A percentile compares a stretch with the other conserved stretches of the same genome.
Evolutionary conservation across 2,113 vertebrate genomes (phyloP).

Genomic region (Periophthalmodon schlosseri): DNA sequence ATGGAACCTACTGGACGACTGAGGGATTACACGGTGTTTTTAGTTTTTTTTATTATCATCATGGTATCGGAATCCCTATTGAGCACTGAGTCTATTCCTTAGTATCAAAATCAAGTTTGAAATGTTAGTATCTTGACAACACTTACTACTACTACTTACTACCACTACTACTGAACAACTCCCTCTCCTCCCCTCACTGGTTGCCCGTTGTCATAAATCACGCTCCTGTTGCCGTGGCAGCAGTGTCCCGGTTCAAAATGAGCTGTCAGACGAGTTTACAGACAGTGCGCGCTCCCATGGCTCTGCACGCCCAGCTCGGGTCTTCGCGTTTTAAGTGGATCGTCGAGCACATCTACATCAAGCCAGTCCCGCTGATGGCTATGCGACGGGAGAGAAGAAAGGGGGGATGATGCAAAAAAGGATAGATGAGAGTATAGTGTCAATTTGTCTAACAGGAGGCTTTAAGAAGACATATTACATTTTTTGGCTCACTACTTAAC

Average conservation of each 20-base stretch:
- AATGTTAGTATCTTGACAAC: too few relatives aligned
- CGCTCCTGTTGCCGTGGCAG: not conserved
- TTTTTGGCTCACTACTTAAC: too few relatives aligned
- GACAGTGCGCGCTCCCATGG: not conserved
- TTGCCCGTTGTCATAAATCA: slow-evolving; percentile 2
- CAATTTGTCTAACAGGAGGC: not conserved
- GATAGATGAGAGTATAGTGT: not conserved
- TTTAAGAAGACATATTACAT: not conserved
- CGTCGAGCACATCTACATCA: slow-evolving; percentile 4
- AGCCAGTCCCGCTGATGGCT: not conserved
- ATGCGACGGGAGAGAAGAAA: too few relatives aligned
- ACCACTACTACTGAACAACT: not conserved
- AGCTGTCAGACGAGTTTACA: slow-evolving; percentile 15
- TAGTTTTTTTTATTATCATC: too few relatives aligned
- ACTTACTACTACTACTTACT: not conserved
- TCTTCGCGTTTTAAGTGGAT: not conserved
- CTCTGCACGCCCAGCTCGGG: not conserved
- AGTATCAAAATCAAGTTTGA: too few relatives aligned
- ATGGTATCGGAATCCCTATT: too few relatives aligned
- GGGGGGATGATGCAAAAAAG: not conserved
- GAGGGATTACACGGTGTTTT: too few relatives aligned
- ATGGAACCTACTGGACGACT: too few relatives aligned
- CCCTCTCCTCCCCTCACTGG: not conserved
- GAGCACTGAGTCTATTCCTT: too few relatives aligned
- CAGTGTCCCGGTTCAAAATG: slow-evolving; percentile 21